These are phyloP conservation scores for Chinchilla lanigera DNA, from an alignment of 2,113 vertebrate genomes.

Conservation along the genomic window DNA sequence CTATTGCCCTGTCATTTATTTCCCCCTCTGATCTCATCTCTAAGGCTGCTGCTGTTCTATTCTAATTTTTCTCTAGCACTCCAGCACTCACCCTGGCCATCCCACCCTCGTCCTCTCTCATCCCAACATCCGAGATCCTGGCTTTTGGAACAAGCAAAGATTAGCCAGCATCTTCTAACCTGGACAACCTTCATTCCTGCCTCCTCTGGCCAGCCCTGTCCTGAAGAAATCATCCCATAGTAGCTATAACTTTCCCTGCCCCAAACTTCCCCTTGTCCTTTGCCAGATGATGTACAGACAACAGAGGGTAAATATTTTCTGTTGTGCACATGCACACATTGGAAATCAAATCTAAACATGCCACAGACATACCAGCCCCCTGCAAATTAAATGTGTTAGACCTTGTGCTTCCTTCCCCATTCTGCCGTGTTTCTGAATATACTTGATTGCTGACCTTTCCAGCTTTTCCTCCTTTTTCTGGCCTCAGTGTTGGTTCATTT, in stretches of 20 bases:
- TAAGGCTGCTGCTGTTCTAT: not conserved
- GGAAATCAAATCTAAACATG: not conserved
- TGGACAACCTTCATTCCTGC: not conserved
- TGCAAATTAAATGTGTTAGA: not conserved
- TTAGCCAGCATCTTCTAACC: not conserved
- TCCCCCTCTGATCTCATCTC: not conserved
- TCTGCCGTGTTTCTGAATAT: not conserved
- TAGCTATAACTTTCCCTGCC: not conserved
- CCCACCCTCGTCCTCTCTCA: not conserved
- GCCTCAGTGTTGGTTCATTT: not conserved
- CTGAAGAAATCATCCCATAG: not conserved
- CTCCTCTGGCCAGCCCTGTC: not conserved
- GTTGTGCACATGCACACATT: no score
- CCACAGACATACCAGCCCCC: not conserved
- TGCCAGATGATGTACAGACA: not conserved
- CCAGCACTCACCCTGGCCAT: not conserved
- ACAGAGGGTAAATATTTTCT: not conserved
- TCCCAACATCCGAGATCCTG: not conserved
- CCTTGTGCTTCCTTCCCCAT: not conserved
- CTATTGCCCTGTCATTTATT: not conserved
- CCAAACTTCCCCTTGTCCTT: not conserved
- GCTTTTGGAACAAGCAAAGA: not conserved
- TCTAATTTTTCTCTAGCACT: not conserved
- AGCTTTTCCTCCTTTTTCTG: not conserved
- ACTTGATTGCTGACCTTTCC: not conserved